Evolutionary conservation across 92 coral and sea anemone species (phyloP).

Genomic region (Actinernus sp.): DNA sequence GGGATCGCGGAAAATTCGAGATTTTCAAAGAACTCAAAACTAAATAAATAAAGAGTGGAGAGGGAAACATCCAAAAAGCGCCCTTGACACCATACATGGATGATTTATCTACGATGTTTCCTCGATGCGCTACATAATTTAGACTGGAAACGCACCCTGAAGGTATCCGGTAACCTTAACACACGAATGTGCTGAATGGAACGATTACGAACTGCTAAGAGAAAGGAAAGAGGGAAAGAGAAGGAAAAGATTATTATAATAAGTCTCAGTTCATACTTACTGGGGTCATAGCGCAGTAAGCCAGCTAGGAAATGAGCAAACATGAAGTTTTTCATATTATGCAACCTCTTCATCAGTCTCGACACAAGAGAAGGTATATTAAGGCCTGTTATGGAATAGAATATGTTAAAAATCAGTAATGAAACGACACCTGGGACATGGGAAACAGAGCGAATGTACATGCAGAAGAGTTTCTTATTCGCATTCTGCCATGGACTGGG

Average conservation of each 20-base stretch:
- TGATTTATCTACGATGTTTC: too few species aligned
- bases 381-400: too few species aligned
- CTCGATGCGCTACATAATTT: too few species aligned
- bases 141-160: too few species aligned
- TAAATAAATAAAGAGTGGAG: too few species aligned
- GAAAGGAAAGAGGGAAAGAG: background rate
- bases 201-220: background rate
- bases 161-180: too few species aligned
- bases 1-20: too few species aligned
- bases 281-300: constrained; percentile 80
- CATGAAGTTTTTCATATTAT: constrained; percentile 62
- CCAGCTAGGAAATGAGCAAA: constrained; percentile 89
- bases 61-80: too few species aligned
- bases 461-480: background rate
- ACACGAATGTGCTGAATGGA: background rate
- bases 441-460: background rate
- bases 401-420: too few species aligned
- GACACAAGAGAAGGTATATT: constrained; percentile 34
- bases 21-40: too few species aligned
- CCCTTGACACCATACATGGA: too few species aligned
- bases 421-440: background rate
- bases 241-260: background rate
- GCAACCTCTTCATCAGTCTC: constrained; percentile 76
- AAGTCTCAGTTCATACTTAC: constrained; percentile 58
- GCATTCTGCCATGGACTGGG: too few species aligned